Conservation (phyloP, 2,888 invertebrate species). For the Amitus sp. region DNA sequence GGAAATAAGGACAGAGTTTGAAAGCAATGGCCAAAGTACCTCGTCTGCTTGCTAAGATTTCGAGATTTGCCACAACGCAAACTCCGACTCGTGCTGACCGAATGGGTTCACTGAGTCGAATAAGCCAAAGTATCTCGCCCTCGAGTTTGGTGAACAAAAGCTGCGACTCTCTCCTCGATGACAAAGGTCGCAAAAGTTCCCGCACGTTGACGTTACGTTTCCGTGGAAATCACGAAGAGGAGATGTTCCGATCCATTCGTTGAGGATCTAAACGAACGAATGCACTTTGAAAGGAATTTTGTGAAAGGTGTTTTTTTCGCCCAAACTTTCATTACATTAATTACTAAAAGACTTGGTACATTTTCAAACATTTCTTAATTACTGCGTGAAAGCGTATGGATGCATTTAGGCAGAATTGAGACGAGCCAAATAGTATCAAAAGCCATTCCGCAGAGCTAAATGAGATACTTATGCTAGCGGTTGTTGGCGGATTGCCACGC, state of each 20-base stretch:
- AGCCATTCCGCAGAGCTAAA: background rate
- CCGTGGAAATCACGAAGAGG: too few relatives aligned
- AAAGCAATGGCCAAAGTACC: background rate
- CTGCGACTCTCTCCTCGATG: background rate
- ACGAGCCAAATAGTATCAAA: background rate
- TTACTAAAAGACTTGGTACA: too few relatives aligned
- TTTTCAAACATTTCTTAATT: too few relatives aligned
- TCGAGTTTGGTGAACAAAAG: background rate
- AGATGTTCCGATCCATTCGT: too few relatives aligned
- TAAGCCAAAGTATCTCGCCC: background rate
- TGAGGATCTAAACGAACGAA: too few relatives aligned
- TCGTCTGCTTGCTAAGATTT: background rate
- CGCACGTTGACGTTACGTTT: too few relatives aligned
- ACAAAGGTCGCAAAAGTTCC: constrained; percentile 4
- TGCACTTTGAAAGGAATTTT: too few relatives aligned
- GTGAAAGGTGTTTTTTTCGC: too few relatives aligned
- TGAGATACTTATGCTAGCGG: constrained; percentile 7
- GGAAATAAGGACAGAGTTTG: background rate
- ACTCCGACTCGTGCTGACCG: background rate
- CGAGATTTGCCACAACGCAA: background rate
- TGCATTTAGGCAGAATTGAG: too few relatives aligned
- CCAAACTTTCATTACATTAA: too few relatives aligned
- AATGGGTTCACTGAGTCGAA: background rate
- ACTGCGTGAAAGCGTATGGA: too few relatives aligned
- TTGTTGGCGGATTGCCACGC: constrained; percentile 18